Evolutionary conservation across 2,888 invertebrate species (phyloP).

Genomic region (Platycnemis pennipes): DNA sequence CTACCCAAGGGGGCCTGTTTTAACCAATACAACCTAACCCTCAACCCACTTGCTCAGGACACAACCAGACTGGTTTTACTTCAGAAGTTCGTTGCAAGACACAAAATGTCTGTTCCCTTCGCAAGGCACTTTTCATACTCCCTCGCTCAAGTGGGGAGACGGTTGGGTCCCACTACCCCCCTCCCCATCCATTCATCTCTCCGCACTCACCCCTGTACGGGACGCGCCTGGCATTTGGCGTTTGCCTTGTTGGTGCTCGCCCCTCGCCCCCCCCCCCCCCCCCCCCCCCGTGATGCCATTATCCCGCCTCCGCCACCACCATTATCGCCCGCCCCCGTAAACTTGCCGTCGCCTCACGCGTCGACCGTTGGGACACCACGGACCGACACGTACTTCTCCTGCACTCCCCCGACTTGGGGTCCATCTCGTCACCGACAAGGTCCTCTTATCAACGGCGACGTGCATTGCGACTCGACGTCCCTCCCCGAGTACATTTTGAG

Average conservation of each 20-base stretch:
- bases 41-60: neutral
- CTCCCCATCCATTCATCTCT: neutral
- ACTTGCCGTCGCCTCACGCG: neutral
- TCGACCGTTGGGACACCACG: neutral
- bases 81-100: conserved; percentile 28
- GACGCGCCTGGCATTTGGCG: neutral
- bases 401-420: neutral
- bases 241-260: neutral
- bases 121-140: too few relatives aligned
- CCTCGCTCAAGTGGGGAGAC: too few relatives aligned
- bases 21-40: neutral
- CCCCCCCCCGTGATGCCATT: neutral
- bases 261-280: neutral
- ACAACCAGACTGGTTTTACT: conserved; percentile 49
- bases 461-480: neutral
- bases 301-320: neutral
- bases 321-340: neutral
- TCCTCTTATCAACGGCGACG: neutral
- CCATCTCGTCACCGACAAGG: neutral
- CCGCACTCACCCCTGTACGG: neutral
- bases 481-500: neutral
- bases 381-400: neutral
- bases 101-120: neutral
- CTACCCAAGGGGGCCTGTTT: neutral
- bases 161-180: too few relatives aligned